A percentile compares a stretch with the other conserved stretches of the same genome.
These are phyloP conservation scores for Eupeodes corollae DNA, from an alignment of 1,140 invertebrate genomes.

Conservation along the genomic window DNA sequence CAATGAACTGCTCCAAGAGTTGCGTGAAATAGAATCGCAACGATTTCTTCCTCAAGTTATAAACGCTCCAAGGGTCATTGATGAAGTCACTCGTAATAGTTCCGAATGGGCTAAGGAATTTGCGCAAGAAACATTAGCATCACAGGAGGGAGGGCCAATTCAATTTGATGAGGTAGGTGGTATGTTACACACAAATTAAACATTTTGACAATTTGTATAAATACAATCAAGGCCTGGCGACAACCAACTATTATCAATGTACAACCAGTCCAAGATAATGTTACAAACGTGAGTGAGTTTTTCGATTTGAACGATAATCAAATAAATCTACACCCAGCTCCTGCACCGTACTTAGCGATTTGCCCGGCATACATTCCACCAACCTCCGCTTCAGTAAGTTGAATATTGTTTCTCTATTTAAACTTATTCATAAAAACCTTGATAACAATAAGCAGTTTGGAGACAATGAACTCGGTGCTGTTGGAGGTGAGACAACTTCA, in stretches of 20 bases:
- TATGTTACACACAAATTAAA: no score
- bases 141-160: no score
- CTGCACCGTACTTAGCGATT: conserved; percentile 16
- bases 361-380: conserved; percentile 2
- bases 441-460: conserved; percentile 6
- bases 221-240: not conserved
- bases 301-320: conserved; percentile 19
- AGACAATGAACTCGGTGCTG: conserved; percentile 1
- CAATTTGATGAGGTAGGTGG: no score
- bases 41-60: conserved; percentile 7
- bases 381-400: conserved; percentile 5
- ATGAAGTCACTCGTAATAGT: conserved; percentile 14
- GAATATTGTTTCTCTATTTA: conserved; percentile 19
- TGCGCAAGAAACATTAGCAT: not conserved
- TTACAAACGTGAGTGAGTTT: conserved; percentile 27
- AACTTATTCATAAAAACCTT: conserved; percentile 8
- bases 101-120: conserved; percentile 26
- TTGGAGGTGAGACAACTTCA: not conserved
- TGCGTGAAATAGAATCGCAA: conserved; percentile 53
- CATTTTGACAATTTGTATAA: not conserved
- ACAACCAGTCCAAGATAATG: conserved; percentile 19
- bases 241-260: conserved; percentile 20
- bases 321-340: not conserved
- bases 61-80: conserved; percentile 10
- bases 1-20: conserved; percentile 41